Base-by-base conservation (phyloP, 2,797 vertebrate genomes). In the Heliangelus exortis region DNA sequence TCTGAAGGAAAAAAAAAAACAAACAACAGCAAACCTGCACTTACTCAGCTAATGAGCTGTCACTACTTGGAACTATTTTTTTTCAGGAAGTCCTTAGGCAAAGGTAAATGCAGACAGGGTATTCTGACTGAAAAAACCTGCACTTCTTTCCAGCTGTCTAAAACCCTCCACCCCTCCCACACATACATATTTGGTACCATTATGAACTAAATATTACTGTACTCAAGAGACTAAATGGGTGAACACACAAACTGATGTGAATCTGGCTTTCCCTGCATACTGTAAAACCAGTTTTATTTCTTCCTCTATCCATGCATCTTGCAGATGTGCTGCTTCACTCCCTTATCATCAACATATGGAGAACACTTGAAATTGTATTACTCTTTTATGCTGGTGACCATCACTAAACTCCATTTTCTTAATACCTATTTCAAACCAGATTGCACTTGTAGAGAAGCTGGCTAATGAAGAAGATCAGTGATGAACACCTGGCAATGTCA, bases 121-220 rank as follows among this genome's bases (percentile, higher is more conserved):
- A 86, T 22, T 58, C 26, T 34, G 43, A 76, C 47, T 72, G 58
- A 59, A 87, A 7, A 66, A 74, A 11, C 28, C 50, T 26, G 0
- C 7, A 17, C 66, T 76, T 83, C 73, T 89, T 68, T 91, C 59
- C 58, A 81, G 67, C 34, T 72, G 91, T 36, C 48, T 73, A 73
- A 94, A 88, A 18, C n/a, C n/a, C n/a, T 10, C 34, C 34, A 36
- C 66, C 14, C 21, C 31, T 87, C 66, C 51, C 48, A 75, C 57
- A 73, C 14, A 66, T 26, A 84, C 8, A 53, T 33, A 45, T 83
- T 77, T 80, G 36, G 53, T 61, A 72, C 47, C 18, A 62, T 65
- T 90, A 71, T 33, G 54, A 90, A 91, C 31, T 59, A 84, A 88
- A 76, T 69, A 69, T 15, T 75, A 33, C 69, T 36, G 14, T 55